Percentiles rank a stretch among this genome's conserved stretches.
Evolutionary conservation across 2,797 vertebrate genomes (phyloP).

Genomic region (Typhlichthys eigenmanni): DNA sequence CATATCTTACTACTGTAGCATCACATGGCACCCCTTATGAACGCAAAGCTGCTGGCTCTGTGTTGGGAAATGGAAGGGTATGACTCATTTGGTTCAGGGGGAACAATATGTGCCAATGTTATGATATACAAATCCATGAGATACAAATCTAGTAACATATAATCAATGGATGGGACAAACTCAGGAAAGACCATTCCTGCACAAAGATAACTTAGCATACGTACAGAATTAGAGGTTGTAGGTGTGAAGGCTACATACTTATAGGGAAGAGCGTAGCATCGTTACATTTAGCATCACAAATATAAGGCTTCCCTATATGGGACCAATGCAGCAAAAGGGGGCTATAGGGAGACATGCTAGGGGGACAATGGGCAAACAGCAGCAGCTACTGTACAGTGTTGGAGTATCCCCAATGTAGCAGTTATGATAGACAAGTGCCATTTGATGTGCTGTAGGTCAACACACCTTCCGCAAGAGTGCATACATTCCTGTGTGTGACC

Average conservation of each 20-base stretch:
- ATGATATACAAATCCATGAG: too few species aligned
- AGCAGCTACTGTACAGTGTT: constrained; percentile 35
- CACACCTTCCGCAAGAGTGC: too few species aligned
- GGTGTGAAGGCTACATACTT: constrained; percentile 31
- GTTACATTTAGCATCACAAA: constrained; percentile 72
- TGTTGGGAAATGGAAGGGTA: background rate
- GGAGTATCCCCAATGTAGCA: constrained; percentile 19
- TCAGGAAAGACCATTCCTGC: background rate
- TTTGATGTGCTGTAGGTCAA: background rate
- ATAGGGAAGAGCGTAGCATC: constrained; percentile 63
- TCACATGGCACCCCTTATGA: constrained; percentile 41
- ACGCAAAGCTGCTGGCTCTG: constrained; percentile 33
- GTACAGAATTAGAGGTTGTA: background rate
- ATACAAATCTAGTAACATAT: too few species aligned
- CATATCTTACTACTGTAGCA: constrained; percentile 5
- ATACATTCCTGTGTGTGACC: too few species aligned
- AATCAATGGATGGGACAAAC: too few species aligned
- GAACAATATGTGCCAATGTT: too few species aligned
- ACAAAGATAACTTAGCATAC: too few species aligned
- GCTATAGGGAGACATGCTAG: constrained; percentile 35
- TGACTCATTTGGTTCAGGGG: background rate
- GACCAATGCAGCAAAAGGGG: constrained; percentile 72
- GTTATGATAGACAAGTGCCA: background rate
- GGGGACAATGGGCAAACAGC: constrained; percentile 37
- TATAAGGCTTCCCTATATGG: constrained; percentile 72